Percentiles rank a stretch among this genome's conserved stretches.
Evolutionary conservation across 2,888 invertebrate species (phyloP).

Genomic region (Syrphus vitripennis): DNA sequence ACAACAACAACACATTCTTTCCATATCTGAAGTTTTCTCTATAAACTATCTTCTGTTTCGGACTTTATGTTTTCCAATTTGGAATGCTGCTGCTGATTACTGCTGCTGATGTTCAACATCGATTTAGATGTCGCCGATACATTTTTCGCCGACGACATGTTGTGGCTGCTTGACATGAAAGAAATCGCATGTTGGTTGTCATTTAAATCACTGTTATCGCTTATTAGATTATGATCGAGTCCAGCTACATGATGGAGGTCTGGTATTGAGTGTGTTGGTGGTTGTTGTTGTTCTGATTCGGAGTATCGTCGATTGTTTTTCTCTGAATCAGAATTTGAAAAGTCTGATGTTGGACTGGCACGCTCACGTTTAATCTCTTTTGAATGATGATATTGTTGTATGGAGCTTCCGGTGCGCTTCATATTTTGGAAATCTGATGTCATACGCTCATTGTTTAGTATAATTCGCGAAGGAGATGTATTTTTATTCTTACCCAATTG

Average conservation of each 20-base stretch:
- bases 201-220: constrained; percentile 68
- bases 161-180: constrained; percentile 45
- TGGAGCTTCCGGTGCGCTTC: constrained; percentile 79
- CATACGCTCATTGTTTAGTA: constrained; percentile 76
- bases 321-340: constrained; percentile 73
- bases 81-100: constrained; percentile 79
- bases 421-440: constrained; percentile 65
- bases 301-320: constrained; percentile 18
- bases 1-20: constrained; percentile 71
- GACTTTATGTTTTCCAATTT: constrained; percentile 80
- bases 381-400: constrained; percentile 73
- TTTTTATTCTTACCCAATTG: constrained; percentile 86
- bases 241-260: constrained; percentile 73
- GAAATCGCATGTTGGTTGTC: constrained; percentile 66
- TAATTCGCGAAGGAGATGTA: constrained; percentile 74
- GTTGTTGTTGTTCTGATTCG: constrained; percentile 69
- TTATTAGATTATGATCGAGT: constrained; percentile 71
- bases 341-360: constrained; percentile 75
- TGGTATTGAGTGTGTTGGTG: constrained; percentile 69
- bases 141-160: constrained; percentile 24
- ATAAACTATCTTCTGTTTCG: constrained; percentile 80
- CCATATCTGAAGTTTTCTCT: constrained; percentile 77
- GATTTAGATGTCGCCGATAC: constrained; percentile 7
- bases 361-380: constrained; percentile 84
- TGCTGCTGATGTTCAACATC: constrained; percentile 73